Evolutionary conservation across 1,140 invertebrate species (phyloP).

Genomic region (Hylaeus anthracinus): DNA sequence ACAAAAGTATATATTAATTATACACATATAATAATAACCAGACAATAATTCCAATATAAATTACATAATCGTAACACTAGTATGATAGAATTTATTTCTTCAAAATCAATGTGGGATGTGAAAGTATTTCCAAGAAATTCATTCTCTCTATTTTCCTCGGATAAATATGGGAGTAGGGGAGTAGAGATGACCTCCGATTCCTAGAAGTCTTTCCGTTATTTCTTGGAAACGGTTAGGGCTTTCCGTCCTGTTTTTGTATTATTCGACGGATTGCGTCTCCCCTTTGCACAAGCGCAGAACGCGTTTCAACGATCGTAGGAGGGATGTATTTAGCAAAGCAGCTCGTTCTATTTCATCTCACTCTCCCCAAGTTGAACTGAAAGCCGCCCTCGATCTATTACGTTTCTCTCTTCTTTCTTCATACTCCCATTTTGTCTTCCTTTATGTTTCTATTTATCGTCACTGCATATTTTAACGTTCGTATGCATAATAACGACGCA

Average conservation of each 20-base stretch:
- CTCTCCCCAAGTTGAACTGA: not conserved
- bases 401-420: not conserved
- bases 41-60: not conserved
- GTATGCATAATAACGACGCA: constrained; percentile 42
- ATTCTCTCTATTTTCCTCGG: constrained; percentile 19
- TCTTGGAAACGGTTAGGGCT: constrained; percentile 38
- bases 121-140: not conserved
- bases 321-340: not conserved
- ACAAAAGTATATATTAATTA: not conserved
- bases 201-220: constrained; percentile 48
- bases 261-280: constrained; percentile 2
- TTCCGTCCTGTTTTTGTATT: constrained; percentile 25
- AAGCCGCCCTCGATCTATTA: constrained; percentile 10
- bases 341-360: constrained; percentile 10
- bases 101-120: not conserved
- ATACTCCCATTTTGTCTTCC: not conserved
- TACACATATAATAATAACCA: not conserved
- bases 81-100: not conserved
- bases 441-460: not conserved
- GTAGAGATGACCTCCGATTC: constrained; percentile 17
- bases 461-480: not conserved
- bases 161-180: not conserved
- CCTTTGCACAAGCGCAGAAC: constrained; percentile 43
- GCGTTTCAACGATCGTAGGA: constrained; percentile 2
- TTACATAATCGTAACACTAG: not conserved